Percentiles rank a stretch among this genome's conserved stretches.
These are phyloP conservation scores for Drosophila kikkawai DNA, from an alignment of 1,140 invertebrate genomes.

Conservation along the genomic window DNA sequence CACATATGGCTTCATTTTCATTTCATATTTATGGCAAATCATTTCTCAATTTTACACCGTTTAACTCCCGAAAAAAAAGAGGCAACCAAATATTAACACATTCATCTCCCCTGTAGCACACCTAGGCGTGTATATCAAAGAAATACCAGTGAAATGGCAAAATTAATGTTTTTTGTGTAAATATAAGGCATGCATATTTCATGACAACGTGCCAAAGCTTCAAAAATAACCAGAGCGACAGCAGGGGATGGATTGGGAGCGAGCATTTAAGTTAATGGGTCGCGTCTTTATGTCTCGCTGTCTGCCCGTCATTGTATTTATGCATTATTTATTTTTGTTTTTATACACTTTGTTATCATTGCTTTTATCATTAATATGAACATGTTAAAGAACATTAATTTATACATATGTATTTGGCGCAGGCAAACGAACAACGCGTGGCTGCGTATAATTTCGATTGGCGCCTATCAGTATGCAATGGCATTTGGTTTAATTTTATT, in stretches of 20 bases:
- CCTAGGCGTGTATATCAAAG: conserved; percentile 18
- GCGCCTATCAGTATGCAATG: conserved; percentile 52
- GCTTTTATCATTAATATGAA: conserved; percentile 48
- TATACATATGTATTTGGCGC: conserved; percentile 33
- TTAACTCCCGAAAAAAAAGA: conserved; percentile 22
- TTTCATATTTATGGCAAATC: conserved; percentile 20
- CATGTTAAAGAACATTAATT: conserved; percentile 60
- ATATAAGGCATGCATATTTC: conserved; percentile 71
- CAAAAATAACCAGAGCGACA: conserved; percentile 43
- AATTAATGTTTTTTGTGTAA: conserved; percentile 73
- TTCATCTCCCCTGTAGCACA: background rate
- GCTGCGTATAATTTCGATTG: background rate
- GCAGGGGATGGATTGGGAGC: conserved; percentile 1
- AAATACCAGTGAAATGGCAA: conserved; percentile 63
- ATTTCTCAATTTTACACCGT: conserved; percentile 32
- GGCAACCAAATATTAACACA: conserved; percentile 44
- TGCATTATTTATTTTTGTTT: conserved; percentile 69
- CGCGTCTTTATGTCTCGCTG: conserved; percentile 63
- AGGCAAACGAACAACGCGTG: conserved; percentile 4
- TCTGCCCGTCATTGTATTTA: conserved; percentile 60
- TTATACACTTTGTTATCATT: conserved; percentile 37
- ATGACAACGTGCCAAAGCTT: conserved; percentile 65
- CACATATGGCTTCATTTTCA: conserved; percentile 15
- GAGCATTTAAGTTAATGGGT: conserved; percentile 73
- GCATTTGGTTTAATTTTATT: background rate